Conservation (phyloP, 2,797 vertebrate genomes). For the Tadarida brasiliensis region DNA sequence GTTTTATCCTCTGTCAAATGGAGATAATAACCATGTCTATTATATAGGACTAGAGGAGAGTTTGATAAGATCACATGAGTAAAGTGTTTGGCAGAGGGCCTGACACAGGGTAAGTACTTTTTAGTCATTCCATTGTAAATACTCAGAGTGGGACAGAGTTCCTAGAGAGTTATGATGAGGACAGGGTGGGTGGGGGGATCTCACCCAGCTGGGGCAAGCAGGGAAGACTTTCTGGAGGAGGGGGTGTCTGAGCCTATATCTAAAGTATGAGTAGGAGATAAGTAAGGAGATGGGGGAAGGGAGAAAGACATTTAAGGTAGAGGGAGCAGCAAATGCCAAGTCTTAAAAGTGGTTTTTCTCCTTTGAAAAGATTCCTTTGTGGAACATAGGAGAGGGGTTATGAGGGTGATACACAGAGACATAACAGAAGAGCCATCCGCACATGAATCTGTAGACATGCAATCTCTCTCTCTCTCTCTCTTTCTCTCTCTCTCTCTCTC, state of each 20-base stretch:
- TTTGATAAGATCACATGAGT: not conserved
- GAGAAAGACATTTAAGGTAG: not conserved
- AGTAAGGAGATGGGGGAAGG: not conserved
- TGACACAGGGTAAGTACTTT: not conserved
- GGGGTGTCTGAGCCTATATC: not conserved
- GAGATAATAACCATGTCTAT: not conserved
- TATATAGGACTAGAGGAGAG: not conserved
- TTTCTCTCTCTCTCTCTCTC: not conserved
- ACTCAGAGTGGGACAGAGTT: not conserved
- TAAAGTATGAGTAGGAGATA: not conserved
- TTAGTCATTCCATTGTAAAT: not conserved
- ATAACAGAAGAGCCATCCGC: not conserved
- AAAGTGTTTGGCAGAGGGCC: not conserved
- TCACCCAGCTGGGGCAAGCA: not conserved
- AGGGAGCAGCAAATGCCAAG: not conserved
- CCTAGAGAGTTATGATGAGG: not conserved
- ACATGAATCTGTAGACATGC: not conserved
- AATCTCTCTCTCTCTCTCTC: not conserved
- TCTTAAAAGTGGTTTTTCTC: not conserved
- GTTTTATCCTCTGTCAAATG: not conserved
- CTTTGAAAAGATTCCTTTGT: not conserved
- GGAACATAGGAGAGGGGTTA: not conserved
- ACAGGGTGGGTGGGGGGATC: no score
- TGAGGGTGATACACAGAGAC: not conserved
- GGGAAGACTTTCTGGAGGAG: conserved; percentile 46